phyloP scores from a whole-genome alignment of 2,888 invertebrate genomes.

The Eudemis profundana region DNA sequence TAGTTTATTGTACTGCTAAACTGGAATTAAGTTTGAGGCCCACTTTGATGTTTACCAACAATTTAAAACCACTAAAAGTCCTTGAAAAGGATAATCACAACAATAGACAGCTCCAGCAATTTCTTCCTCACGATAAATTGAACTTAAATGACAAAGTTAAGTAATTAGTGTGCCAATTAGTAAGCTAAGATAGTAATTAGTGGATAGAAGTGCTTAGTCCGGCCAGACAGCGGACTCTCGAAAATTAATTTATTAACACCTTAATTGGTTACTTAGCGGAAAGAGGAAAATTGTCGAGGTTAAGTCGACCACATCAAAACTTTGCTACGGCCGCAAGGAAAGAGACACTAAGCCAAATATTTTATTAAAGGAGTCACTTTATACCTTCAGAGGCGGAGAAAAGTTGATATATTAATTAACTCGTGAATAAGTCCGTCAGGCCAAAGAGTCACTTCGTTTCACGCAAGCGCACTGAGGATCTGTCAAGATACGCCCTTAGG shows the following conservation, averaged over 20 bases:
- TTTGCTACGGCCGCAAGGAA: conserved; percentile 32
- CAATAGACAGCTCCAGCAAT: not conserved
- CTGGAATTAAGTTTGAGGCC: no score
- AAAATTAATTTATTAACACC: conserved; percentile 62
- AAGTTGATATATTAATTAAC: conserved; percentile 85
- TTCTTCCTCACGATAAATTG: conserved; percentile 37
- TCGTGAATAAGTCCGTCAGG: conserved; percentile 80
- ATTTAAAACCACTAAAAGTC: not conserved
- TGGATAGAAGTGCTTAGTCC: conserved; percentile 55
- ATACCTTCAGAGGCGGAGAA: conserved; percentile 71
- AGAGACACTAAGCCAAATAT: conserved; percentile 53
- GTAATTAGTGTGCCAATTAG: conserved; percentile 55
- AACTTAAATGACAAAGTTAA: conserved; percentile 54
- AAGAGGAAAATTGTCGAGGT: conserved; percentile 46
- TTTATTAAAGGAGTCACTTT: conserved; percentile 79
- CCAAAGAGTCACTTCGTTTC: conserved; percentile 78
- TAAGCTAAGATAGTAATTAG: conserved; percentile 57
- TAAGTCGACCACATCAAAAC: conserved; percentile 41
- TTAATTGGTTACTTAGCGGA: conserved; percentile 55
- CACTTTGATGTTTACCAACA: not conserved
- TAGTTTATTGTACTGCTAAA: no score
- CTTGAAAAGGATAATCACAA: conserved; percentile 12
- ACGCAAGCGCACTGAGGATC: conserved; percentile 76
- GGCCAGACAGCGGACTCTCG: conserved; percentile 53
- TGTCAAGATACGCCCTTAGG: conserved; percentile 74